These are phyloP conservation scores for Megalops cyprinoides DNA, from an alignment of 2,797 vertebrate species.

Conservation along the genomic window DNA sequence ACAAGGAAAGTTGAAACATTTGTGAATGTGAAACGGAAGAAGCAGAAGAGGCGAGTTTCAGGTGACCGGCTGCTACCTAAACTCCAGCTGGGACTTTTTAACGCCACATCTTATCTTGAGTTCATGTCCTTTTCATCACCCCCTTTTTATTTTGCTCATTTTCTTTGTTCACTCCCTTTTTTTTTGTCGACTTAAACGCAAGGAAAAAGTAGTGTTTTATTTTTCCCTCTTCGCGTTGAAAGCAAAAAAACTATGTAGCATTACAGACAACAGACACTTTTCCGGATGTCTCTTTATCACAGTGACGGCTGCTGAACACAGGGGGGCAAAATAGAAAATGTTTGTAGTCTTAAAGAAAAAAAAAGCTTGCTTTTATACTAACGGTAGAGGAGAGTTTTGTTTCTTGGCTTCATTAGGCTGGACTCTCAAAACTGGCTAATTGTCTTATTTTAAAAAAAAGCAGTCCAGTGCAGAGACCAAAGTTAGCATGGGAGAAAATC, in stretches of 20 bases:
- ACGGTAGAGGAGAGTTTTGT: constrained; percentile 39
- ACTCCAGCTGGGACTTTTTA: constrained; percentile 80
- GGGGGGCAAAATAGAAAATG: constrained; percentile 43
- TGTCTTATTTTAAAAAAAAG: constrained; percentile 46
- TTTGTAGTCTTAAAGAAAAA: constrained; percentile 57
- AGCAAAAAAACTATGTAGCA: constrained; percentile 75
- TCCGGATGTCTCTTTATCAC: constrained; percentile 57
- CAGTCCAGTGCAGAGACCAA: constrained; percentile 84
- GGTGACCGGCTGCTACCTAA: constrained; percentile 85
- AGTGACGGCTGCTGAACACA: constrained; percentile 68
- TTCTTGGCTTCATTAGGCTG: constrained; percentile 51
- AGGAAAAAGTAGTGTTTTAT: constrained; percentile 49
- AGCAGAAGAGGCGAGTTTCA: constrained; percentile 69
- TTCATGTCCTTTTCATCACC: constrained; percentile 32
- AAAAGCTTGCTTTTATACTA: constrained; percentile 56
- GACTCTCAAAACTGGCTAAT: constrained; percentile 62
- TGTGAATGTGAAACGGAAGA: constrained; percentile 95
- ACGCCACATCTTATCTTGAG: constrained; percentile 53
- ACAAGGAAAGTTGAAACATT: constrained; percentile 95
- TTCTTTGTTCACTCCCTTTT: constrained; percentile 43
- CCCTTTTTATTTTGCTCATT: constrained; percentile 42
- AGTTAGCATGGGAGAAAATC: constrained; percentile 75
- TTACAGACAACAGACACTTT: constrained; percentile 60
- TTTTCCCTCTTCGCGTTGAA: constrained; percentile 49
- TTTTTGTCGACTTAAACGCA: constrained; percentile 52